These are phyloP conservation scores for Microhierax caerulescens DNA, from an alignment of 2,797 vertebrate species.

Conservation along the genomic window DNA sequence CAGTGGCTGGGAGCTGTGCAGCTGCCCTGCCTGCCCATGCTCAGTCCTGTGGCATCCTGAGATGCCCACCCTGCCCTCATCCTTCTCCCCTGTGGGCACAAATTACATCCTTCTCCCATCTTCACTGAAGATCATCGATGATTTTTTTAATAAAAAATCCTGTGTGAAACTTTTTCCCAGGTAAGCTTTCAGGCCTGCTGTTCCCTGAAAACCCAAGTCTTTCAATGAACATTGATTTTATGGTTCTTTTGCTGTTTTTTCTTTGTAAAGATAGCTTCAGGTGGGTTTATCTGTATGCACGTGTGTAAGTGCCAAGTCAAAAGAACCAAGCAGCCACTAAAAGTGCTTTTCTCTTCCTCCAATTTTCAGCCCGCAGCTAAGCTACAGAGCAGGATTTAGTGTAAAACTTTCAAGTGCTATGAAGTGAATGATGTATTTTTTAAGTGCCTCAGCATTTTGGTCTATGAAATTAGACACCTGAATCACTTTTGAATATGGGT, in stretches of 20 bases:
- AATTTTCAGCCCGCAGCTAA: not conserved
- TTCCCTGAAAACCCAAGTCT: not conserved
- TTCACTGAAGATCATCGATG: fast-evolving
- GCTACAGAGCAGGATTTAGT: not conserved
- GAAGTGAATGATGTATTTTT: not conserved
- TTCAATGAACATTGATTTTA: not conserved
- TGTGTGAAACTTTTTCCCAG: not conserved
- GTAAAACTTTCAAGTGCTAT: not conserved
- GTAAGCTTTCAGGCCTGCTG: not conserved
- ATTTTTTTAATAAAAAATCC: not conserved
- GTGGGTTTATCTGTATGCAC: not conserved
- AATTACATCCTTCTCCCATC: not conserved
- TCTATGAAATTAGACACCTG: not conserved
- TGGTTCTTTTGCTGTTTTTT: not conserved
- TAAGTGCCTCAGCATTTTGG: not conserved
- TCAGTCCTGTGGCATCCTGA: fast-evolving
- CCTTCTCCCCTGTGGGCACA: not conserved
- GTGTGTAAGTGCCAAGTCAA: not conserved
- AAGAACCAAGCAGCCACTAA: not conserved
- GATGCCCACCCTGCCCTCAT: not conserved
- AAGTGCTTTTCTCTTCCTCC: not conserved
- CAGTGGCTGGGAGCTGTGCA: not conserved
- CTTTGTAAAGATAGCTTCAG: not conserved
- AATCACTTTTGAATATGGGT: not conserved
- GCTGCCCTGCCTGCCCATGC: not conserved